Conservation (phyloP, 2,888 invertebrate genomes). For the Brenthis hecate region DNA sequence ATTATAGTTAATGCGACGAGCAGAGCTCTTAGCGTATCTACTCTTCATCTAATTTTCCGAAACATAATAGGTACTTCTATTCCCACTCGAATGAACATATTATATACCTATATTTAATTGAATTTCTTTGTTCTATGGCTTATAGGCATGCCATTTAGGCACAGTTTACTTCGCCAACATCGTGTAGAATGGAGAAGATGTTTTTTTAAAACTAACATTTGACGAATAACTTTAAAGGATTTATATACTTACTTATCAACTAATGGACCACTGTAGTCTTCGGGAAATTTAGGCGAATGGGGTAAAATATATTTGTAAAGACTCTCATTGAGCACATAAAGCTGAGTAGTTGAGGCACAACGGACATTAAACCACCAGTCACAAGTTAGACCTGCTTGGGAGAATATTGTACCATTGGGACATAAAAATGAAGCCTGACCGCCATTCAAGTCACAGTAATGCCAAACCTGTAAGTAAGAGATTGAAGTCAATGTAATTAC, state of each 20-base stretch:
- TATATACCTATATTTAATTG: too few relatives aligned
- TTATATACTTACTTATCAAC: conserved; percentile 87
- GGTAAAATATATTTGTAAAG: conserved; percentile 94
- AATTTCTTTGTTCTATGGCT: too few relatives aligned
- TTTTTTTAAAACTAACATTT: too few relatives aligned
- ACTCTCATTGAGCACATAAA: conserved; percentile 93
- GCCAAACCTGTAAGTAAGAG: conserved; percentile 87
- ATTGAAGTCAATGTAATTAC: neutral
- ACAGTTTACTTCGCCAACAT: too few relatives aligned
- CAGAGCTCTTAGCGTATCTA: too few relatives aligned
- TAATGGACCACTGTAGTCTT: conserved; percentile 93
- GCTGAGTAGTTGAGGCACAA: conserved; percentile 90
- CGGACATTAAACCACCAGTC: conserved; percentile 97
- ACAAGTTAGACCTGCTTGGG: conserved; percentile 93
- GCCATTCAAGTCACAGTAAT: conserved; percentile 94
- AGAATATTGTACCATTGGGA: conserved; percentile 95
- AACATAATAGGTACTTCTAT: too few relatives aligned
- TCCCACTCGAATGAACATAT: too few relatives aligned
- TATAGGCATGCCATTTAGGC: too few relatives aligned
- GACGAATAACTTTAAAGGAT: too few relatives aligned
- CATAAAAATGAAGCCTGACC: conserved; percentile 95
- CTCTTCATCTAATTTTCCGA: too few relatives aligned
- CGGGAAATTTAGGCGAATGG: conserved; percentile 93
- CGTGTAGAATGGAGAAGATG: too few relatives aligned
- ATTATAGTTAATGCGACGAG: too few relatives aligned